Evolutionary conservation across 2,888 invertebrate genomes (phyloP).

Genomic region (Linhomoeus sp.): DNA sequence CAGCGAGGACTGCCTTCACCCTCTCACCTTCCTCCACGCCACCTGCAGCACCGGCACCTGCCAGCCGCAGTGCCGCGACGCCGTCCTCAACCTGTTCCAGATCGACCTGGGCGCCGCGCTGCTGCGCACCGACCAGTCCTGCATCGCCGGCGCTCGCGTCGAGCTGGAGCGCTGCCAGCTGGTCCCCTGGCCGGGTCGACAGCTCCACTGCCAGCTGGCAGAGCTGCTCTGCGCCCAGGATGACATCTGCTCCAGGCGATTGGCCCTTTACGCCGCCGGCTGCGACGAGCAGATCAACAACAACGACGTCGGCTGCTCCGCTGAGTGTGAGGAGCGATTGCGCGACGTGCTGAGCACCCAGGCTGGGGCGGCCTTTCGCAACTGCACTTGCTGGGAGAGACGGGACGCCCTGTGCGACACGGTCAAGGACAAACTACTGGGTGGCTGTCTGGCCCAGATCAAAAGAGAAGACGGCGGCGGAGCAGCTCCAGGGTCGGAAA

Average conservation of each 20-base stretch:
- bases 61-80: slow-evolving; percentile 22
- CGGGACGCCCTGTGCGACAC: background rate
- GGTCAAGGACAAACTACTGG: background rate
- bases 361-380: background rate
- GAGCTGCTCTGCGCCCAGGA: background rate
- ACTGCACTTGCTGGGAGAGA: background rate
- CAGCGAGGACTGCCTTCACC: background rate
- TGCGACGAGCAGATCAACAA: background rate
- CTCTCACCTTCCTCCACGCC: background rate
- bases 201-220: background rate
- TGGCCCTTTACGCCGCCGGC: background rate
- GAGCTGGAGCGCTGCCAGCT: background rate
- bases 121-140: background rate
- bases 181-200: background rate
- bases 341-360: background rate
- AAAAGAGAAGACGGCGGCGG: too few relatives aligned
- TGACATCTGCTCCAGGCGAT: background rate
- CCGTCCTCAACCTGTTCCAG: slow-evolving; percentile 24
- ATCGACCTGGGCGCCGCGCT: slow-evolving; percentile 7
- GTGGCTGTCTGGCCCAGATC: background rate
- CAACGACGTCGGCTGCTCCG: background rate
- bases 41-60: slow-evolving; percentile 20
- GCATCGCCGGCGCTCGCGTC: background rate
- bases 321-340: background rate
- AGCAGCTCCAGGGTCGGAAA: too few relatives aligned